Evolutionary conservation across 2,888 invertebrate genomes (phyloP).

Genomic region (Eupelmus urozonus): DNA sequence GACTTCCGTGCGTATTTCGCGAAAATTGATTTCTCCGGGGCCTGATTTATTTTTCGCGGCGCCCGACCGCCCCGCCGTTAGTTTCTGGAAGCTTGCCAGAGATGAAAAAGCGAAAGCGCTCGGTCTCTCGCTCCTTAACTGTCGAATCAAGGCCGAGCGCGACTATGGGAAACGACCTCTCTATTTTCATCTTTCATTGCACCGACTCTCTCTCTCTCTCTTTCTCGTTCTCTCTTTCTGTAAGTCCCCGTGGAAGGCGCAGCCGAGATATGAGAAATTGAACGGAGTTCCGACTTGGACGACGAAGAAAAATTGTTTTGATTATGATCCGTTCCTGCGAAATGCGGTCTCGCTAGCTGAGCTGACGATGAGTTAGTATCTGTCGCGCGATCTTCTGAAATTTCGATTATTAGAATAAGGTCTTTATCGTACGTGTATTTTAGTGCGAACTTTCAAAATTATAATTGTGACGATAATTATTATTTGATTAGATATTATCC

Average conservation of each 20-base stretch:
- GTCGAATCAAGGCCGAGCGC: background rate
- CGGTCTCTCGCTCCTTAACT: constrained; percentile 51
- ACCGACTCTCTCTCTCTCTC: background rate
- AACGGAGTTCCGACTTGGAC: constrained; percentile 23
- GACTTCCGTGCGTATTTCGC: no score
- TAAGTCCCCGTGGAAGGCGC: background rate
- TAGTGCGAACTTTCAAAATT: no score
- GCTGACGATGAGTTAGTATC: constrained; percentile 38
- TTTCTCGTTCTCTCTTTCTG: no score
- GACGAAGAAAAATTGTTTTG: constrained; percentile 52
- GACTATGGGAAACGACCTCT: constrained; percentile 34
- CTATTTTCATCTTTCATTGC: constrained; percentile 48
- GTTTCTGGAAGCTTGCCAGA: constrained; percentile 32
- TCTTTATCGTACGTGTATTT: no score
- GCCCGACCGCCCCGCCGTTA: background rate
- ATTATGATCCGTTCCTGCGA: constrained; percentile 22
- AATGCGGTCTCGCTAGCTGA: background rate
- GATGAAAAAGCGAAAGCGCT: constrained; percentile 42
- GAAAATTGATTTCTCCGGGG: constrained; percentile 38
- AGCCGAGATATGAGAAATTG: constrained; percentile 38
- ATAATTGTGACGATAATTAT: no score
- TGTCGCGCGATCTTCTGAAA: constrained; percentile 26
- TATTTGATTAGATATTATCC: no score
- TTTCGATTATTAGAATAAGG: no score
- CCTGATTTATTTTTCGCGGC: constrained; percentile 45